Evolutionary conservation across 2,888 invertebrate species (phyloP).

Genomic region (Vanessa cardui): DNA sequence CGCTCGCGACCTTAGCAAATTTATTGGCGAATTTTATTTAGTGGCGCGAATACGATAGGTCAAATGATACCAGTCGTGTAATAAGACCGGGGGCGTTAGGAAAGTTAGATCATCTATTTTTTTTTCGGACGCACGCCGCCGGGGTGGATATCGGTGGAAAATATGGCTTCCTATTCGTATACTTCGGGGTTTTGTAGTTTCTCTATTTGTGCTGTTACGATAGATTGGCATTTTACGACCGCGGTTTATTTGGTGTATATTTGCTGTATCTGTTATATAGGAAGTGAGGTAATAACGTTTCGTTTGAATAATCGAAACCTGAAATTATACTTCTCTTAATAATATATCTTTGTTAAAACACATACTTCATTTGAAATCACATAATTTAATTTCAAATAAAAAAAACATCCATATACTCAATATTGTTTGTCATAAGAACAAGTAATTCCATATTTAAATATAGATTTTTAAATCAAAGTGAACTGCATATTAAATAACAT

Average conservation of each 20-base stretch:
- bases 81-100: constrained; percentile 70
- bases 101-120: constrained; percentile 80
- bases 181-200: constrained; percentile 61
- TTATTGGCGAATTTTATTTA: constrained; percentile 27
- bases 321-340: constrained; percentile 18
- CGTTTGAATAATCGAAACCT: constrained; percentile 3
- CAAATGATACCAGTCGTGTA: constrained; percentile 49
- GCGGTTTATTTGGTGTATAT: constrained; percentile 44
- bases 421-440: no score
- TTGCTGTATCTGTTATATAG: constrained; percentile 23
- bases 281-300: constrained; percentile 13
- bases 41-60: constrained; percentile 37
- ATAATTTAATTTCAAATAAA: not conserved
- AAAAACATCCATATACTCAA: not conserved
- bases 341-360: not conserved
- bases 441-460: no score
- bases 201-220: constrained; percentile 52
- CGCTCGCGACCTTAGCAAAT: constrained; percentile 20
- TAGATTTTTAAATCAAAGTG: not conserved
- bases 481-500: constrained; percentile 14
- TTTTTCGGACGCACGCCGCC: constrained; percentile 74
- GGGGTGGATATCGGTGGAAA: constrained; percentile 76
- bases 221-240: constrained; percentile 45
- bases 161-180: constrained; percentile 81
- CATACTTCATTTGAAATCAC: no score